phyloP scores from a whole-genome alignment of 1,140 invertebrate species.

The Drosophila bifasciata region DNA sequence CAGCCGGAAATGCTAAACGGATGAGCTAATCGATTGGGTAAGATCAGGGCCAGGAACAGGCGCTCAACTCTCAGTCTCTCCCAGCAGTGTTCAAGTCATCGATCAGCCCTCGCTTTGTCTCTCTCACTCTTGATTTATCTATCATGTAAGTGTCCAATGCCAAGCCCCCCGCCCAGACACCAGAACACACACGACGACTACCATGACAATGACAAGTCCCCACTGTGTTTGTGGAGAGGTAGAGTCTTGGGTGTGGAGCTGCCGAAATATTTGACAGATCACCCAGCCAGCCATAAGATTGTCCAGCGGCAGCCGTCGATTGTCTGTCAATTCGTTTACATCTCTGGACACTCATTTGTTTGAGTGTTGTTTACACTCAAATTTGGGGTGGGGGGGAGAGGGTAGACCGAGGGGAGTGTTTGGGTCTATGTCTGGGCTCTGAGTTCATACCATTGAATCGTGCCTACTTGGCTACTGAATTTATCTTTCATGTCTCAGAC shows the following conservation, averaged over 20 bases:
- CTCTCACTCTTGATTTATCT: conserved; percentile 42
- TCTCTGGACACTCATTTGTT: conserved; percentile 22
- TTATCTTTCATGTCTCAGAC: conserved; percentile 8
- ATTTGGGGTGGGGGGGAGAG: background rate
- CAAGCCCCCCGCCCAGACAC: conserved; percentile 29
- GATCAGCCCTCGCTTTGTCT: conserved; percentile 40
- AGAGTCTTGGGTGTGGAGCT: conserved; percentile 12
- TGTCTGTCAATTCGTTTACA: conserved; percentile 12
- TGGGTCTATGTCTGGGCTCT: conserved; percentile 24
- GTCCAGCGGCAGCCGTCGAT: conserved; percentile 12
- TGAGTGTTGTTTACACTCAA: conserved; percentile 20
- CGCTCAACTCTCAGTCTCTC: conserved; percentile 13
- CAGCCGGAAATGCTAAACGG: conserved; percentile 39
- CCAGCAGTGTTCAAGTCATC: conserved; percentile 19
- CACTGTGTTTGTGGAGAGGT: background rate
- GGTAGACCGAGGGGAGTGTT: no score
- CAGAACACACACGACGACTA: conserved; percentile 40
- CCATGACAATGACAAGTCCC: conserved; percentile 4
- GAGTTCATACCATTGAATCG: conserved; percentile 20
- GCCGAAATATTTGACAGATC: conserved; percentile 74
- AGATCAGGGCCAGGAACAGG: conserved; percentile 47
- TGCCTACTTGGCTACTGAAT: conserved; percentile 41
- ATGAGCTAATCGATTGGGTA: conserved; percentile 44
- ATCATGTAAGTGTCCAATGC: conserved; percentile 46
- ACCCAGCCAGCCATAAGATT: conserved; percentile 25